Evolutionary conservation across 30 jellyfish, hydroid and myxozoan species (phyloP), one percentile per base, ranked within the genome.

Genomic region (Catostylus mosaicus): DNA sequence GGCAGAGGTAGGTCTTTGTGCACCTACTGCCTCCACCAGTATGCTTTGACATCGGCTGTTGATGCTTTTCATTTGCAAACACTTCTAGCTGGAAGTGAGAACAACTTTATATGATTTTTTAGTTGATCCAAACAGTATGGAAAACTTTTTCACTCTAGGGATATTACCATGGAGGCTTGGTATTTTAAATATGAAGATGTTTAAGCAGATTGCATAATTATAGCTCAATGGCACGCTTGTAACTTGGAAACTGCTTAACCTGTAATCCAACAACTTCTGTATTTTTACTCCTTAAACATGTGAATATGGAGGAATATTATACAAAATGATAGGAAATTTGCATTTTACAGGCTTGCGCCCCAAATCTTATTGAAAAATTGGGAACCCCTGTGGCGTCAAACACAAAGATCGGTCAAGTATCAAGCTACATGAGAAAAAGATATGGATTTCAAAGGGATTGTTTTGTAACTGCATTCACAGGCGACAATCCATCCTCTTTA

Each of bases 401-500:
- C 12, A 48, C 95, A 26, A 81, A 50, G 0, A 47, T 86, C 73
- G 98, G 98, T 1, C 61, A 34, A 16, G 48, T 92, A 26, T 92
- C 98, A 14, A 45, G 40, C 8, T 92, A 92, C 91, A 79, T 92
- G 91, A 51, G 30, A 14, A 22, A 80, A 27, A 50, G 98, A 20
- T 92, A 85, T 48, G 89, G 95, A 12, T 92, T 92, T 76, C 46
- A 85, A 0, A 67, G 67, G 0, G 81, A 78, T 9, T 92, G 98
- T 64, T 20, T 20, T 8, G 92, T 92, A 16, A 77, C 79, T 19
- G 95, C 98, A 14, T 92, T 86, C 46, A 92, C 98, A 1, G 98
- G 98, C 0, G 98, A 92, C 77, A 92, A 92, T 51, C 98, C 98
- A 5, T 75, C 98, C 0, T 85, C 98, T n/a, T 56, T 92, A 37